phyloP scores from a whole-genome alignment of 2,113 vertebrate species.

The Excalfactoria chinensis region DNA sequence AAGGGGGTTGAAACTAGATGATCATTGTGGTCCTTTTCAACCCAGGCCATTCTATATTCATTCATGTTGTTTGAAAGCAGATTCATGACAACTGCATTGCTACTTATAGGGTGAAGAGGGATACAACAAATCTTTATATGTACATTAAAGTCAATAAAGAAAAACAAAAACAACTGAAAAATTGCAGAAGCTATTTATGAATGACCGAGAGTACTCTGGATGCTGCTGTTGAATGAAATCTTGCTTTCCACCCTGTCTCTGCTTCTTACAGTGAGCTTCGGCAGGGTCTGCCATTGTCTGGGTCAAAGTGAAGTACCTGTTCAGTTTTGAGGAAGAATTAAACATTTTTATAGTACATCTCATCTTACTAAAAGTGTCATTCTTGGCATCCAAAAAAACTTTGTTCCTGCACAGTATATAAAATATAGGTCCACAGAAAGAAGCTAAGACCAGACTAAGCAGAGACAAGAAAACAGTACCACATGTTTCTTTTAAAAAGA shows the following conservation, averaged over 20 bases:
- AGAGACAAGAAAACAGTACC: not conserved
- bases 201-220: not conserved
- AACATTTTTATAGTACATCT: not conserved
- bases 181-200: not conserved
- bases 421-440: not conserved
- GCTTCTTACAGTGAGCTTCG: conserved; percentile 1
- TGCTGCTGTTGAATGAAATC: not conserved
- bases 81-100: not conserved
- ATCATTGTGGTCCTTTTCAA: too few relatives aligned
- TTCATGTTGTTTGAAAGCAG: not conserved
- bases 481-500: not conserved
- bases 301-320: not conserved
- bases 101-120: not conserved
- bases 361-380: not conserved
- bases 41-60: too few relatives aligned
- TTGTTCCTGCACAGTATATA: not conserved
- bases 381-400: not conserved
- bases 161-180: not conserved
- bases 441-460: not conserved
- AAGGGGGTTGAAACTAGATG: too few relatives aligned
- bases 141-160: not conserved
- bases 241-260: conserved; percentile 31
- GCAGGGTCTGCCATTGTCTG: conserved; percentile 22
- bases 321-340: conserved; percentile 4
- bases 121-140: not conserved